Percentiles rank a stretch among this genome's conserved stretches.
These are phyloP conservation scores for Drosophila pseudotalamancana DNA, from an alignment of 2,888 invertebrate species.

Conservation along the genomic window DNA sequence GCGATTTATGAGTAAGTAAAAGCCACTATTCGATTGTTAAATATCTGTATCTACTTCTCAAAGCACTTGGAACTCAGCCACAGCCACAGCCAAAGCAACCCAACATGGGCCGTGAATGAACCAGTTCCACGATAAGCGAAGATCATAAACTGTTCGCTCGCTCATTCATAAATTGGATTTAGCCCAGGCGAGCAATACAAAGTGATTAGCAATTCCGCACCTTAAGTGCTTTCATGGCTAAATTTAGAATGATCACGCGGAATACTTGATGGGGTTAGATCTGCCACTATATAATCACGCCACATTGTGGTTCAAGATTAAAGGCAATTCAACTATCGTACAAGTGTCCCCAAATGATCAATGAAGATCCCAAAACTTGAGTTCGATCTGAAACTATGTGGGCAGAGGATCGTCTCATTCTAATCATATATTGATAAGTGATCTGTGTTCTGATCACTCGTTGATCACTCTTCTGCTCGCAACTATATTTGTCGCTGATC, in stretches of 20 bases:
- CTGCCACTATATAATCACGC: background rate
- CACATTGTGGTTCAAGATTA: background rate
- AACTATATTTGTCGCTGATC: too few species aligned
- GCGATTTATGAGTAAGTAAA: constrained; percentile 98
- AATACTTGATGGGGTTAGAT: background rate
- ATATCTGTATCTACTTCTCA: background rate
- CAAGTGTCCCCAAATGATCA: background rate
- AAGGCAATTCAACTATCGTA: background rate
- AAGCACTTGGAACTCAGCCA: constrained; percentile 3
- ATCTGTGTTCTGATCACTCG: too few species aligned
- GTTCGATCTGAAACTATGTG: too few species aligned
- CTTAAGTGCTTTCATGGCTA: background rate
- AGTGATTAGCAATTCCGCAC: constrained; percentile 11
- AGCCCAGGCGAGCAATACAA: constrained; percentile 17
- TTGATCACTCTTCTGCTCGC: too few species aligned
- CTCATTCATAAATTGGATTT: constrained; percentile 41
- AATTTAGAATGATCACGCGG: constrained; percentile 2
- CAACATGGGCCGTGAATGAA: constrained; percentile 41
- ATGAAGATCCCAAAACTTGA: too few species aligned
- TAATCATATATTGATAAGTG: too few species aligned
- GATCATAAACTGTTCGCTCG: constrained; percentile 29
- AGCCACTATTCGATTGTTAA: constrained; percentile 4
- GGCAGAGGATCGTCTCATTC: too few species aligned
- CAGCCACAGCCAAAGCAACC: too few species aligned
- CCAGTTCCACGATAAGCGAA: constrained; percentile 30